Conservation (phyloP, 2,797 vertebrate species). For the Acrossocheilus fasciatus region DNA sequence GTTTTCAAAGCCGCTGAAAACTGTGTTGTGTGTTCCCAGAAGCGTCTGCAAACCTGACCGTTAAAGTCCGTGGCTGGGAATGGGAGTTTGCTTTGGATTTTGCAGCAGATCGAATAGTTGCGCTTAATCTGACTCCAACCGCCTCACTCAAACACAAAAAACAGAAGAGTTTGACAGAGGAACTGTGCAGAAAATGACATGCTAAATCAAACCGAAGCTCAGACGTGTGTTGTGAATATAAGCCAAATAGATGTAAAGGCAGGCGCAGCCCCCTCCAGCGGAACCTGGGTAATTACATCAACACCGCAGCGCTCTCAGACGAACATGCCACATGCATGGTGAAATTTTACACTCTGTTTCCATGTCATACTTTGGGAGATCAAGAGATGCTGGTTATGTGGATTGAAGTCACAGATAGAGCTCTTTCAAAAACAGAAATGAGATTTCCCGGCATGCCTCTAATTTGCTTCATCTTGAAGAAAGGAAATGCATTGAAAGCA, state of each 20-base stretch:
- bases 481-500: slow-evolving; percentile 12
- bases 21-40: slow-evolving; percentile 36
- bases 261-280: neutral
- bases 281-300: slow-evolving; percentile 52
- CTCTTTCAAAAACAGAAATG: slow-evolving; percentile 21
- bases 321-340: neutral
- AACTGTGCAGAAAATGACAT: slow-evolving; percentile 42
- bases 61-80: slow-evolving; percentile 40
- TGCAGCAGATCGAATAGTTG: slow-evolving; percentile 51
- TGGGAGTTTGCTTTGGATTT: slow-evolving; percentile 60
- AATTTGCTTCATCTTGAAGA: slow-evolving; percentile 17
- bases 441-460: slow-evolving; percentile 12
- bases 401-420: slow-evolving; percentile 34
- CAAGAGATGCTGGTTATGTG: slow-evolving; percentile 36
- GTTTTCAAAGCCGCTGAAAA: slow-evolving; percentile 60
- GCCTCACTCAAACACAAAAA: slow-evolving; percentile 17
- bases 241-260: slow-evolving; percentile 33
- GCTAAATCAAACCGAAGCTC: slow-evolving; percentile 43
- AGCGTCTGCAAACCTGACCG: slow-evolving; percentile 52
- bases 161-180: slow-evolving; percentile 15
- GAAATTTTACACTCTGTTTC: slow-evolving; percentile 27
- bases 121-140: slow-evolving; percentile 57
- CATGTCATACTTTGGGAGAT: slow-evolving; percentile 12
- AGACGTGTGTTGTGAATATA: slow-evolving; percentile 38
- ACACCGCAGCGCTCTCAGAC: neutral